Evolutionary conservation across 2,888 invertebrate species (phyloP).

Genomic region (Aphodius sticticus): DNA sequence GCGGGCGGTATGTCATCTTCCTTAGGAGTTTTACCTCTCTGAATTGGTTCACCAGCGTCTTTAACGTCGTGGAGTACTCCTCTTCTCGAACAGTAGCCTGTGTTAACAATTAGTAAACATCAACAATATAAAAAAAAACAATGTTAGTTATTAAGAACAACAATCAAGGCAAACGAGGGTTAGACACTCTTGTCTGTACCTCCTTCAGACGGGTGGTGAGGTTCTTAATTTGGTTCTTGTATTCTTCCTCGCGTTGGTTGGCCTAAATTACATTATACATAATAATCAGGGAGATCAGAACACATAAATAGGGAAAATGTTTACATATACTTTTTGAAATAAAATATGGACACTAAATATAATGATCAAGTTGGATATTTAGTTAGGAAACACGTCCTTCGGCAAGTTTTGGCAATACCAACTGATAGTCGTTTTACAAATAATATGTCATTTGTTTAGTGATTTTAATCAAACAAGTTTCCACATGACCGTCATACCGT

Average conservation of each 20-base stretch:
- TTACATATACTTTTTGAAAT: background rate
- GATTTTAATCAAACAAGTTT: too few species aligned
- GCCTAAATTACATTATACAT: constrained; percentile 69
- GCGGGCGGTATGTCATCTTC: constrained; percentile 15
- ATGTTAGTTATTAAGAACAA: constrained; percentile 40
- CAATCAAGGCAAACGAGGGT: constrained; percentile 56
- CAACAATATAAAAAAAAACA: background rate
- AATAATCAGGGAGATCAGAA: background rate
- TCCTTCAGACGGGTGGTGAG: constrained; percentile 99
- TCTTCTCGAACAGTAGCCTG: constrained; percentile 97
- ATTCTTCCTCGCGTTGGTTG: constrained; percentile 99
- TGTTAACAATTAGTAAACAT: constrained; percentile 55
- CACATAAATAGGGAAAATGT: constrained; percentile 4
- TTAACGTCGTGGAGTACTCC: constrained; percentile 89
- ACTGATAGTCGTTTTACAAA: too few species aligned
- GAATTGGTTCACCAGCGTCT: constrained; percentile 86
- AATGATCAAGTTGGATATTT: too few species aligned
- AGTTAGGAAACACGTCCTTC: too few species aligned
- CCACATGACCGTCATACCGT: too few species aligned
- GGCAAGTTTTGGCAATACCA: too few species aligned
- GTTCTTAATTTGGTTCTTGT: constrained; percentile 99
- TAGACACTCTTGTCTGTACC: constrained; percentile 68
- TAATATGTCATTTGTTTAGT: too few species aligned
- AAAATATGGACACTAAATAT: too few species aligned
- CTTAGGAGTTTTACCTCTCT: constrained; percentile 80